Evolutionary conservation across 2,113 vertebrate species (phyloP), one percentile per base, ranked within the genome.

Genomic region (Pygoscelis adeliae): DNA sequence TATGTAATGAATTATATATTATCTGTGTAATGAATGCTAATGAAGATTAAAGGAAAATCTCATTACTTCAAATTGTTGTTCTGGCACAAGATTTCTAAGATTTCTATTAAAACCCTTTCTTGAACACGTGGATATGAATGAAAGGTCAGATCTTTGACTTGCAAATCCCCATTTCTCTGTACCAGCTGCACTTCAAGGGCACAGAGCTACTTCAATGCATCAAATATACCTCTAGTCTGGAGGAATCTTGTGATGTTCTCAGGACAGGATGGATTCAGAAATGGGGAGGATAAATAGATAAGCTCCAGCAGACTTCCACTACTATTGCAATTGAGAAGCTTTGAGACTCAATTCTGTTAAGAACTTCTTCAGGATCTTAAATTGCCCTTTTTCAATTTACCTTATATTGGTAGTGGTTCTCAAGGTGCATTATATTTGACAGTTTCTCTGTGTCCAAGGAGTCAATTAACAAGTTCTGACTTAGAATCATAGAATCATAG

Each of bases 1-100:
- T 93, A 49, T 27, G 21, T 74, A 81, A 83, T 66, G 40, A 87
- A 96, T 93, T 80, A 36, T 62, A 10, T 46, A 89, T 84, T 87
- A 63, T 61, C 34, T 84, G 49, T 56, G 69, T 79, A 93, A 94
- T 70, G 65, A 88, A 71, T 87, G 22, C 56, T 90, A 81, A 92
- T 73, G 44, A 88, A 85, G 29, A 87, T 90, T 70, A 95, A 87
- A 95, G 61, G 65, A 70, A 96, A 95, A 96, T 86, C 59, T 93
- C 89, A 84, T 93, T 96, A 90, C 62, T 86, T 91, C 14, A 27
- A 59, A 52, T 81, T 53, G 49, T 82, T 90, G 16, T 69, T 97
- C 65, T 79, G 49, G 79, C 38, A 73, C 36, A 71, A 74, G 61
- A 30, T 53, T 85, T 80, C 52, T 42, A 71, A 74, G 56, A 67